Percentiles rank a stretch among this genome's conserved stretches.
Conservation (phyloP, 2,113 vertebrate genomes). For the Lipotes vexillifer region DNA sequence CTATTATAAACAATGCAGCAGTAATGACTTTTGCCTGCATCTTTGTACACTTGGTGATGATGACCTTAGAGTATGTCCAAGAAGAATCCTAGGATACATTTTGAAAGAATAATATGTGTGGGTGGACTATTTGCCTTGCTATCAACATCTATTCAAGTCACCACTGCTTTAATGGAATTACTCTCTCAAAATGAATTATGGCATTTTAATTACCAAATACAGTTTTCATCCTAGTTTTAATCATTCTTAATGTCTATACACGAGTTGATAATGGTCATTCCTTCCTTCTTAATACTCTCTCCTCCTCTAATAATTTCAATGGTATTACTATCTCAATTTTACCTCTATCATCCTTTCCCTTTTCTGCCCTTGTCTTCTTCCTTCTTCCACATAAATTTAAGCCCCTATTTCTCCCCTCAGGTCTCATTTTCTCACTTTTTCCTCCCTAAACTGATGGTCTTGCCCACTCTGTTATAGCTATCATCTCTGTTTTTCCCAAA, state of each 20-base stretch:
- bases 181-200: background rate
- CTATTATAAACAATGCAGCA: background rate
- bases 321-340: background rate
- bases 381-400: background rate
- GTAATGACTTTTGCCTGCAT: background rate
- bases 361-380: background rate
- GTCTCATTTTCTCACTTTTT: background rate
- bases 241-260: background rate
- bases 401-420: background rate
- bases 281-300: background rate
- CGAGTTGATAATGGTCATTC: background rate
- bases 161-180: background rate
- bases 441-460: background rate
- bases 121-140: background rate
- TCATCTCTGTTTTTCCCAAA: background rate
- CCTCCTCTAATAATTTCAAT: background rate
- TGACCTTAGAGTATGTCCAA: background rate
- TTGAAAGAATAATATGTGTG: background rate
- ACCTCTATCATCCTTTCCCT: background rate
- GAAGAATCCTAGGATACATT: background rate
- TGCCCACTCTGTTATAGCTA: background rate
- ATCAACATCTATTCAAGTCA: background rate
- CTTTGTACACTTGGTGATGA: background rate
- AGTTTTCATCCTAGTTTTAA: background rate
- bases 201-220: background rate